phyloP scores from a whole-genome alignment of 2,888 invertebrate genomes.

The Cloeon dipterum region DNA sequence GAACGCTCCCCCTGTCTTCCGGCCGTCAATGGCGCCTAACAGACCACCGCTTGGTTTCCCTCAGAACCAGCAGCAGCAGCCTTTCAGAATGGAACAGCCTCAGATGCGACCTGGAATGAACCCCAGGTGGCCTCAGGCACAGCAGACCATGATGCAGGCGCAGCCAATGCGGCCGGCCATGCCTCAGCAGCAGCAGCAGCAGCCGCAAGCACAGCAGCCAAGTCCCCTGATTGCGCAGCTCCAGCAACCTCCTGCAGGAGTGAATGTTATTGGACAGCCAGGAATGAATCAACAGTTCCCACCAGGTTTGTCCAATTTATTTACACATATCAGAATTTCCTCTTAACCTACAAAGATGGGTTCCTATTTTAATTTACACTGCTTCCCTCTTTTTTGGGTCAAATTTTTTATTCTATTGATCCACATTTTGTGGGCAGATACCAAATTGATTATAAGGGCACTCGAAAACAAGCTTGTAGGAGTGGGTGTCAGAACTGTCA shows the following conservation, averaged over 20 bases:
- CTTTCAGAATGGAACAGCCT: constrained; percentile 1
- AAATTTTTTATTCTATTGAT: too few relatives aligned
- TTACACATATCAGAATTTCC: too few relatives aligned
- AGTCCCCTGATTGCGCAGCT: constrained; percentile 32
- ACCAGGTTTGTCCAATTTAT: too few relatives aligned
- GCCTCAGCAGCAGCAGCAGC: constrained; percentile 7
- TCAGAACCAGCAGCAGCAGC: not conserved
- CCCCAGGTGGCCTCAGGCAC: not conserved
- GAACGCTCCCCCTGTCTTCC: too few relatives aligned
- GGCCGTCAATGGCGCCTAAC: constrained; percentile 12
- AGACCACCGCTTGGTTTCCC: not conserved
- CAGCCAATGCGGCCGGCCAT: not conserved
- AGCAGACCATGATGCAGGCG: not conserved
- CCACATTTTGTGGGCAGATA: too few relatives aligned
- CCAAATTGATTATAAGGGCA: too few relatives aligned
- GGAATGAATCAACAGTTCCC: too few relatives aligned
- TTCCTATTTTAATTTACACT: too few relatives aligned
- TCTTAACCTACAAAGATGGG: too few relatives aligned
- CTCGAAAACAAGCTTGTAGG: too few relatives aligned
- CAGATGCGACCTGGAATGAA: constrained; percentile 1
- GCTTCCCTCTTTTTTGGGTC: too few relatives aligned
- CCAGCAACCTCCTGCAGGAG: constrained; percentile 25
- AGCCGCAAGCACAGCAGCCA: constrained; percentile 11
- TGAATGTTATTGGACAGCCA: constrained; percentile 1
- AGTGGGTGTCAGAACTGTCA: too few relatives aligned